phyloP scores from a whole-genome alignment of 1,140 invertebrate species.

The Aphidius gifuensis region DNA sequence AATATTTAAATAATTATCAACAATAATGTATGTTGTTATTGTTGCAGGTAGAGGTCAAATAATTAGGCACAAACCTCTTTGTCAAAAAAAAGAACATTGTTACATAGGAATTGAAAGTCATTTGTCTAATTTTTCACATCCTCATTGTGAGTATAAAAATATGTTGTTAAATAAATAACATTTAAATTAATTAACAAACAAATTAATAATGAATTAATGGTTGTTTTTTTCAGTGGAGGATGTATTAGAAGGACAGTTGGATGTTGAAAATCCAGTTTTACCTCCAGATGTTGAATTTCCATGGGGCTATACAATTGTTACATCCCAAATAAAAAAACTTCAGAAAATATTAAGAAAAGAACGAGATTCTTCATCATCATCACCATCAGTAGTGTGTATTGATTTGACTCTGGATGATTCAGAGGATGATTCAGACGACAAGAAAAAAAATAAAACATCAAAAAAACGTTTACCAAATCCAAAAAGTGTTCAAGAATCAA shows the following conservation, averaged over 20 bases:
- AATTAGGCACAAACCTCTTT: not conserved
- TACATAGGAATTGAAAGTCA: slow-evolving; percentile 81
- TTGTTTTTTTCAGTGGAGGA: slow-evolving; percentile 3
- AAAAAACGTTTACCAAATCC: too few relatives aligned
- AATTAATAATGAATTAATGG: too few relatives aligned
- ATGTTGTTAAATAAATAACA: not conserved
- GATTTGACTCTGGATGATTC: too few relatives aligned
- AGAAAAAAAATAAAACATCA: too few relatives aligned
- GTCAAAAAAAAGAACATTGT: slow-evolving; percentile 50
- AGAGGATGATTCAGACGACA: too few relatives aligned
- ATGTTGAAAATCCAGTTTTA: not conserved
- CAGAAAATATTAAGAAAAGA: slow-evolving; percentile 34
- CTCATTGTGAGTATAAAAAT: slow-evolving; percentile 61
- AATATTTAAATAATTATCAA: not conserved
- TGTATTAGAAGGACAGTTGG: not conserved
- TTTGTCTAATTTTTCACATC: slow-evolving; percentile 75
- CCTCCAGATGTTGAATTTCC: too few relatives aligned
- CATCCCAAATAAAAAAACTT: slow-evolving; percentile 32
- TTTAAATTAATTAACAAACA: too few relatives aligned
- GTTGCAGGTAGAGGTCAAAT: not conserved
- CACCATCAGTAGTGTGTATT: too few relatives aligned
- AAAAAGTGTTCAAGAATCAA: too few relatives aligned
- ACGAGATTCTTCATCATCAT: not conserved
- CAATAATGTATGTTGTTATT: not conserved
- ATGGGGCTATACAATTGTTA: too few relatives aligned